These are phyloP conservation scores for Sciurus niger DNA, from an alignment of 2,113 vertebrate genomes.

Conservation along the genomic window DNA sequence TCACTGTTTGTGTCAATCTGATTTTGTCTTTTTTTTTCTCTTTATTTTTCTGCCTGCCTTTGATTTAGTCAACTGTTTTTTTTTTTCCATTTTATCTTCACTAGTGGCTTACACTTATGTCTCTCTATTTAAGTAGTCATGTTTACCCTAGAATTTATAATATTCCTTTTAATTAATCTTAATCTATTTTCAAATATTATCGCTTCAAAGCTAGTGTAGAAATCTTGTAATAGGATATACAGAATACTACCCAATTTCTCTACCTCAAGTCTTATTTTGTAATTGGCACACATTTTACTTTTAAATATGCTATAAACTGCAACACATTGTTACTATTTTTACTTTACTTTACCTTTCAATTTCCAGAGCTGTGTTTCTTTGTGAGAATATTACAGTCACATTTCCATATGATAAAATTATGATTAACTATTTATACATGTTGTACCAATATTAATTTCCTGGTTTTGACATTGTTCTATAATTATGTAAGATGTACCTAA, in stretches of 20 bases:
- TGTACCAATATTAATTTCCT: neutral
- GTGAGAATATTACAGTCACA: constrained; percentile 11
- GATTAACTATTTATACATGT: neutral
- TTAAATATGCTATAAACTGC: neutral
- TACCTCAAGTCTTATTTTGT: neutral
- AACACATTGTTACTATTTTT: constrained; percentile 15
- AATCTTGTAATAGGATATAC: neutral
- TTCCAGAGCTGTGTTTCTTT: constrained; percentile 6
- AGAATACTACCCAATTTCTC: neutral
- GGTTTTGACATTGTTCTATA: neutral
- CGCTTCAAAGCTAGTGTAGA: neutral
- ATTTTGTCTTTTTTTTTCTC: neutral
- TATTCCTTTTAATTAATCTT: neutral
- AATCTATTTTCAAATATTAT: neutral
- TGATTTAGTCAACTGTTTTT: neutral
- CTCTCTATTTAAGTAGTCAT: neutral
- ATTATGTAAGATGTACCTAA: neutral
- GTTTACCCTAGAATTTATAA: neutral
- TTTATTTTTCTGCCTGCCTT: neutral
- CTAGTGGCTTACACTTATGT: neutral
- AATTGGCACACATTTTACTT: neutral
- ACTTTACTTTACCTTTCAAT: constrained; percentile 8
- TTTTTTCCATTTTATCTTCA: neutral
- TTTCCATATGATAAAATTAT: constrained; percentile 21
- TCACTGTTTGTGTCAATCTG: neutral